phyloP scores from a whole-genome alignment of 2,113 vertebrate genomes.

The Symphodus melops region DNA sequence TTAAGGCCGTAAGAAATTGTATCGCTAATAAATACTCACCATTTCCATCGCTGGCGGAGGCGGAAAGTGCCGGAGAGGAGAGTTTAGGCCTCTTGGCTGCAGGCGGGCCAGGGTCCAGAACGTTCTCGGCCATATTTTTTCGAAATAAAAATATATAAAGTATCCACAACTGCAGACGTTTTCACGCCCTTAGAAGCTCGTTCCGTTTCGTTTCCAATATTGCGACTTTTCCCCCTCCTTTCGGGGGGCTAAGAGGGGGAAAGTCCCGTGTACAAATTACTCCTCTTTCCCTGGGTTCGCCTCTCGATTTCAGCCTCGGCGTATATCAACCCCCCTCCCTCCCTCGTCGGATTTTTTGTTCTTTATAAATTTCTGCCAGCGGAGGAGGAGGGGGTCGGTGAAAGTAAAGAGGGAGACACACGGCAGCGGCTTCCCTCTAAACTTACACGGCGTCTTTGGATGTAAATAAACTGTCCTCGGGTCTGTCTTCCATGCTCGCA shows the following conservation, averaged over 20 bases:
- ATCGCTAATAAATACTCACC: constrained; percentile 81
- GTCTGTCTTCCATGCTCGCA: constrained; percentile 70
- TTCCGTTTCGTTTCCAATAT: constrained; percentile 77
- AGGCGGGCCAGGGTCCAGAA: constrained; percentile 99
- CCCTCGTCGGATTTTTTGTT: constrained; percentile 85
- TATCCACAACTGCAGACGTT: constrained; percentile 82
- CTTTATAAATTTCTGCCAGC: constrained; percentile 87
- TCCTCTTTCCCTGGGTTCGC: constrained; percentile 87
- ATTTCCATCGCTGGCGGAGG: constrained; percentile 96
- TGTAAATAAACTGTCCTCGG: constrained; percentile 69
- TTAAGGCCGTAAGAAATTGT: constrained; percentile 13
- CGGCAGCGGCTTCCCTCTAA: constrained; percentile 75
- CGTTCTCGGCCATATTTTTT: constrained; percentile 99
- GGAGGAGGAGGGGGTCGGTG: constrained; percentile 83
- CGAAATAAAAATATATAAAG: constrained; percentile 86
- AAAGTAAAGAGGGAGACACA: constrained; percentile 81
- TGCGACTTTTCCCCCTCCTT: constrained; percentile 88
- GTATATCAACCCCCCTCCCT: constrained; percentile 85
- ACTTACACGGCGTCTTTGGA: constrained; percentile 74
- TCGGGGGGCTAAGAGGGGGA: constrained; percentile 85
- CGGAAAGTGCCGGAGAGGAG: constrained; percentile 98
- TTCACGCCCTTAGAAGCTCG: constrained; percentile 75
- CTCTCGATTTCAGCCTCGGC: constrained; percentile 87
- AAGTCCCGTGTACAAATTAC: constrained; percentile 86
- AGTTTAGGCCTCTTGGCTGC: constrained; percentile 99